Evolutionary conservation across 1,140 invertebrate species (phyloP).

Genomic region (Epicauta chinensis): DNA sequence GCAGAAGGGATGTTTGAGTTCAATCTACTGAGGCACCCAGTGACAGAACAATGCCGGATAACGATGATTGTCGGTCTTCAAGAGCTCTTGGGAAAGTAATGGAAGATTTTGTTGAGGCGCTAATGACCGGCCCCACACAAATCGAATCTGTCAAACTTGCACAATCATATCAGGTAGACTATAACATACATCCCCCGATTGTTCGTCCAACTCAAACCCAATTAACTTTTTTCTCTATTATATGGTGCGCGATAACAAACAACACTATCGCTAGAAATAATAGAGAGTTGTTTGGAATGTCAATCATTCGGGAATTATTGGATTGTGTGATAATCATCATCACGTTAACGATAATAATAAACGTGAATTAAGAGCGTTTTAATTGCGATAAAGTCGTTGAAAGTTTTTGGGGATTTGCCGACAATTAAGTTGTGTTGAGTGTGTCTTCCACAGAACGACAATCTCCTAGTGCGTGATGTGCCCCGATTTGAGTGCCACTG

Average conservation of each 20-base stretch:
- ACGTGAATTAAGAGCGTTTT: no score
- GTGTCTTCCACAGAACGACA: conserved; percentile 12
- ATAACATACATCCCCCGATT: background rate
- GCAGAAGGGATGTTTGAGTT: no score
- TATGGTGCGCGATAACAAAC: no score
- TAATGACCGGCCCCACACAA: conserved; percentile 32
- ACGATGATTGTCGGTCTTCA: conserved; percentile 37
- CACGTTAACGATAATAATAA: no score
- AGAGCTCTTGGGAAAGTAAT: conserved; percentile 32
- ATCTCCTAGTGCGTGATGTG: conserved; percentile 15
- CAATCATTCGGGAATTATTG: no score
- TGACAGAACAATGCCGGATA: conserved; percentile 35
- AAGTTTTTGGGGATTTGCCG: conserved; percentile 19
- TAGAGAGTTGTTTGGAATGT: no score
- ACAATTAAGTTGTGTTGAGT: conserved; percentile 27
- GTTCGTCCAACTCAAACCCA: no score
- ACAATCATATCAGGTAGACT: conserved; percentile 35
- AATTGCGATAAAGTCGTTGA: no score
- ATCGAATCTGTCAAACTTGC: conserved; percentile 36
- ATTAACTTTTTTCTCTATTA: no score
- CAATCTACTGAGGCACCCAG: conserved; percentile 14
- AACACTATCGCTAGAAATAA: no score
- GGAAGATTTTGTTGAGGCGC: conserved; percentile 36
- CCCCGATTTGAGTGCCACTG: conserved; percentile 15
- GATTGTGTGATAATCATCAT: no score